These are phyloP conservation scores for Drosophila vallismaia DNA, from an alignment of 2,888 invertebrate species.

Conservation along the genomic window DNA sequence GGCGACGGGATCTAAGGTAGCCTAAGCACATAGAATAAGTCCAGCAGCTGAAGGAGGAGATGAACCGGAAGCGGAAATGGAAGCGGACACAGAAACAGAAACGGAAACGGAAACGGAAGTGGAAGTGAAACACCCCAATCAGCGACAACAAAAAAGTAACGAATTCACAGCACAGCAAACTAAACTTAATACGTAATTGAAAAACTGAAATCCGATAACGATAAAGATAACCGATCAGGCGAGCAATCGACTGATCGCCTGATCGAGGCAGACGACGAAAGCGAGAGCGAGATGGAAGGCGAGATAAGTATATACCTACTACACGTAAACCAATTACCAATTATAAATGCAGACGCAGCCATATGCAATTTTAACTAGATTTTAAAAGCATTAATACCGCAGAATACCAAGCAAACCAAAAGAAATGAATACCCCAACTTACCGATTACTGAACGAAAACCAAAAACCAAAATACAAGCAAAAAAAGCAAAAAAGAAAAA, in stretches of 20 bases:
- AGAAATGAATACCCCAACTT: slow-evolving; percentile 55
- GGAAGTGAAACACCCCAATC: slow-evolving; percentile 9
- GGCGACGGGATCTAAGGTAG: slow-evolving; percentile 45
- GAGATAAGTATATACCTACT: slow-evolving; percentile 50
- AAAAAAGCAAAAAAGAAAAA: slow-evolving; percentile 33
- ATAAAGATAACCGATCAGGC: slow-evolving; percentile 16
- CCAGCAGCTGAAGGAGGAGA: slow-evolving; percentile 9
- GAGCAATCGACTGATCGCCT: slow-evolving; percentile 17
- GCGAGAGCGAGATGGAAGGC: slow-evolving; percentile 56
- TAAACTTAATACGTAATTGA: slow-evolving; percentile 19
- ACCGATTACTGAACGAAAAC: slow-evolving; percentile 59
- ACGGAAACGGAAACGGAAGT: slow-evolving; percentile 12
- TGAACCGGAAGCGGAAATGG: slow-evolving; percentile 8
- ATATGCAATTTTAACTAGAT: slow-evolving; percentile 80
- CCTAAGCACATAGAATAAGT: slow-evolving; percentile 41
- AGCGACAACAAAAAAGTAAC: slow-evolving; percentile 10
- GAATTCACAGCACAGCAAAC: slow-evolving; percentile 17
- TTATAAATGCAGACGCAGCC: slow-evolving; percentile 73
- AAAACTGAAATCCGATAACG: slow-evolving; percentile 32
- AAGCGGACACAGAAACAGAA: slow-evolving; percentile 1
- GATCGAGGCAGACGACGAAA: slow-evolving; percentile 42
- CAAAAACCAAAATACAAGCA: slow-evolving; percentile 36
- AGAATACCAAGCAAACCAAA: slow-evolving; percentile 51
- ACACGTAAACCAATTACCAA: slow-evolving; percentile 62
- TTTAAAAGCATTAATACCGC: slow-evolving; percentile 78